Percentiles rank a stretch among this genome's conserved stretches.
Conservation (phyloP, 2,113 vertebrate genomes). For the Rhinoptilus africanus region DNA sequence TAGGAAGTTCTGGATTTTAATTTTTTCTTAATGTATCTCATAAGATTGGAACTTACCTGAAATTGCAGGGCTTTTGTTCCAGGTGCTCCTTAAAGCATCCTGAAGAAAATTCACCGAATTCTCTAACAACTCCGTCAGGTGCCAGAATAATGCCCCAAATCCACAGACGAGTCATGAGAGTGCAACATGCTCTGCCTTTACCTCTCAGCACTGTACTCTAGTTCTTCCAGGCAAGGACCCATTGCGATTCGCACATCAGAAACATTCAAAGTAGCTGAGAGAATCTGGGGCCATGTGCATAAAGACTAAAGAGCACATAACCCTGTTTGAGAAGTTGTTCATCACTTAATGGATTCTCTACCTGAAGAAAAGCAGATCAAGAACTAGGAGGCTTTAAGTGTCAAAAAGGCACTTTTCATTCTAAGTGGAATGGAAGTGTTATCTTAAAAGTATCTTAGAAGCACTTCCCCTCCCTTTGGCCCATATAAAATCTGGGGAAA, state of each 20-base stretch:
- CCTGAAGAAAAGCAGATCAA: slow-evolving; percentile 24
- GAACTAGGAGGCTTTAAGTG: background rate
- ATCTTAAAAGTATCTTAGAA: slow-evolving; percentile 38
- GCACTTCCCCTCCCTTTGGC: slow-evolving; percentile 41
- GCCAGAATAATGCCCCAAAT: background rate
- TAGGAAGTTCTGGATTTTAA: background rate
- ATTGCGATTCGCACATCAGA: background rate
- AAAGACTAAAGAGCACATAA: background rate
- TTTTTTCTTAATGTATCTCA: background rate
- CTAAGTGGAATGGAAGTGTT: background rate
- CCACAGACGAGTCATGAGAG: background rate
- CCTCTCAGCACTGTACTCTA: background rate
- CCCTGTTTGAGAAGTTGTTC: background rate
- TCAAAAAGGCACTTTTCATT: slow-evolving; percentile 17
- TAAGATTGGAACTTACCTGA: background rate
- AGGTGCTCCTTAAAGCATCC: background rate
- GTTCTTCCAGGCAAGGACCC: background rate
- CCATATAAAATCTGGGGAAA: slow-evolving; percentile 35
- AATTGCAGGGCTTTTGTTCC: background rate
- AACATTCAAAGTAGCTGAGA: background rate
- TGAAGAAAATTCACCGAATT: background rate
- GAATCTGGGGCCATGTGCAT: background rate
- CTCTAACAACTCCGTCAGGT: background rate
- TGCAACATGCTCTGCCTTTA: background rate
- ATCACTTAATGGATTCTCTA: background rate